Percentiles rank a stretch among this genome's conserved stretches.
Evolutionary conservation across 2,797 vertebrate genomes (phyloP).

Genomic region (Chelon auratus): DNA sequence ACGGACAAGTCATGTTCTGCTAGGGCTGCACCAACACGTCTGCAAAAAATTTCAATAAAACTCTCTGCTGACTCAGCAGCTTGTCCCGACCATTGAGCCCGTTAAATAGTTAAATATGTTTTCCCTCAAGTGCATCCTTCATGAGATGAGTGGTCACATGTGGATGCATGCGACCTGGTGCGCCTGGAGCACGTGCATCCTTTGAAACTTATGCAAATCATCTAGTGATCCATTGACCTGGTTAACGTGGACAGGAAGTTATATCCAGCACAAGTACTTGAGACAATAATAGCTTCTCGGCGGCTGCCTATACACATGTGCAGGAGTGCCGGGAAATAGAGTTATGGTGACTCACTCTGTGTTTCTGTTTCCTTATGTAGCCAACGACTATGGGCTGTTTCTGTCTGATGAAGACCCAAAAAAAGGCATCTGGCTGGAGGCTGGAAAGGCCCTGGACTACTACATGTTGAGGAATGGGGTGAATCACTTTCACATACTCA

Average conservation of each 20-base stretch:
- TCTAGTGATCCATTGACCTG: constrained; percentile 9
- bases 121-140: not conserved
- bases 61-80: not conserved
- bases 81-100: not conserved
- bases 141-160: too few species aligned
- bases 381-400: constrained; percentile 96
- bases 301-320: constrained; percentile 5
- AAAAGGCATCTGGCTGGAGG: constrained; percentile 98
- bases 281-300: not conserved
- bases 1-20: too few species aligned
- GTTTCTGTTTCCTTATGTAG: constrained; percentile 78
- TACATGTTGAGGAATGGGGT: constrained; percentile 99
- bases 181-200: too few species aligned
- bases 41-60: too few species aligned
- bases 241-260: constrained; percentile 1
- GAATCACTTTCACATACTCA: constrained; percentile 61
- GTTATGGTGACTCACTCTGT: constrained; percentile 7
- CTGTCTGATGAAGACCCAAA: constrained; percentile 98
- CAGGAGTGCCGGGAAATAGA: constrained; percentile 14
- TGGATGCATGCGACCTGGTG: too few species aligned
- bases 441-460: constrained; percentile 97
- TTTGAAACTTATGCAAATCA: not conserved
- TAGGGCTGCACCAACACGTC: too few species aligned
- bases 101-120: not conserved
- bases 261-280: constrained; percentile 2